phyloP scores from a whole-genome alignment of 1,140 invertebrate species.

The Euura saliciscinereae region DNA sequence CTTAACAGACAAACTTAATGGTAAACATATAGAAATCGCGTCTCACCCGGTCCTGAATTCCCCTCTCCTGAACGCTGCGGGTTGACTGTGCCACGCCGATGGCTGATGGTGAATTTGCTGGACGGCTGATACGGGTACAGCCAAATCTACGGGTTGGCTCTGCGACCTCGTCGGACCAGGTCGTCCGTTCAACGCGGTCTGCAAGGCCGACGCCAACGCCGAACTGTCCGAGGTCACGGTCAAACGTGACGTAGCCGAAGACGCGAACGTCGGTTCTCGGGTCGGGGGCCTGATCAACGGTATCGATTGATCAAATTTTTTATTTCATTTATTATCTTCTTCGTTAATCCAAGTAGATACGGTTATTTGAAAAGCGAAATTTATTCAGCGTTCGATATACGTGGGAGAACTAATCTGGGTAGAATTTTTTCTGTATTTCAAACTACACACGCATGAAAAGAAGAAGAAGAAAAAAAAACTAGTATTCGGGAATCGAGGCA shows the following conservation, averaged over 20 bases:
- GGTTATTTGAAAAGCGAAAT: too few relatives aligned
- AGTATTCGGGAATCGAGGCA: too few relatives aligned
- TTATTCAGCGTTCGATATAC: too few relatives aligned
- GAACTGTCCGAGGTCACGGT: conserved; percentile 53
- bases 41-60: conserved; percentile 54
- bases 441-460: too few relatives aligned
- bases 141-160: conserved; percentile 59
- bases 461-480: too few relatives aligned
- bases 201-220: conserved; percentile 50
- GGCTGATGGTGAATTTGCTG: conserved; percentile 44
- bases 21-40: background rate
- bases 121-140: conserved; percentile 43
- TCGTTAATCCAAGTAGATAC: too few relatives aligned
- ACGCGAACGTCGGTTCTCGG: conserved; percentile 50
- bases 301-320: background rate
- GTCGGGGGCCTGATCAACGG: conserved; percentile 39
- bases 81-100: conserved; percentile 57
- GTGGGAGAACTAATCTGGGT: too few relatives aligned
- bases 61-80: conserved; percentile 52
- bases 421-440: too few relatives aligned
- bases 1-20: background rate
- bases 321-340: too few relatives aligned
- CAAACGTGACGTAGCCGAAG: conserved; percentile 52
- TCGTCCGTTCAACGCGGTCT: conserved; percentile 50
- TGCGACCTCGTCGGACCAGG: conserved; percentile 58